A percentile compares a stretch with the other conserved stretches of the same genome.
phyloP scores from a whole-genome alignment of 2,888 invertebrate genomes.

The Brachypalpus laphriformis region DNA sequence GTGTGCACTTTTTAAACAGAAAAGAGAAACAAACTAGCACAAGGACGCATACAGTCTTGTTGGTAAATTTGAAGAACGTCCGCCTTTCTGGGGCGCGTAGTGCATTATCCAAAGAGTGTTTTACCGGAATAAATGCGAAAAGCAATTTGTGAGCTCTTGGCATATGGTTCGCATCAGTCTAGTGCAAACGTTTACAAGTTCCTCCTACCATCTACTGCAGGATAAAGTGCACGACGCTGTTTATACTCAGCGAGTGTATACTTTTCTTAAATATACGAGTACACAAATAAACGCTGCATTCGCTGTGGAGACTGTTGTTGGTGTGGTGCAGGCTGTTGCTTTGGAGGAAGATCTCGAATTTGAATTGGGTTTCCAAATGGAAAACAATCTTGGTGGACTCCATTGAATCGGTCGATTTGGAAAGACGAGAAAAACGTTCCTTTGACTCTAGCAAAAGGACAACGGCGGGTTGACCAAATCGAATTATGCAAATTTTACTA shows the following conservation, averaged over 20 bases:
- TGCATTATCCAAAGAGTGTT: neutral
- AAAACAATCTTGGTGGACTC: no score
- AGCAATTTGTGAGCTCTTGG: neutral
- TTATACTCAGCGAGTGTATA: neutral
- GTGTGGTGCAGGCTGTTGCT: no score
- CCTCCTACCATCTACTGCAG: neutral
- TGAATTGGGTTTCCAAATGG: no score
- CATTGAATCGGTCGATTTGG: no score
- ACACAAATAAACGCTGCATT: neutral
- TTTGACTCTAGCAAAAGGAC: no score
- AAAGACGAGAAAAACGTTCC: no score
- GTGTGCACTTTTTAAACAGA: neutral
- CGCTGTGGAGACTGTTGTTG: neutral
- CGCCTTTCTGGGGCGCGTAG: neutral
- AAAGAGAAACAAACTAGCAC: neutral
- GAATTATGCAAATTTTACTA: no score
- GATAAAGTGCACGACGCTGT: neutral
- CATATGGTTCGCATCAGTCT: neutral
- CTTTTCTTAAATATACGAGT: neutral
- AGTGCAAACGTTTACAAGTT: neutral
- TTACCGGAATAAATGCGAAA: slow-evolving; percentile 2
- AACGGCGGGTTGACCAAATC: no score
- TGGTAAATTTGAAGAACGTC: neutral
- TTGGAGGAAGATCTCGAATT: no score
- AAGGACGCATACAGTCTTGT: neutral